Conservation (phyloP, 2,113 vertebrate genomes). For the Rhinolophus ferrumequinum region DNA sequence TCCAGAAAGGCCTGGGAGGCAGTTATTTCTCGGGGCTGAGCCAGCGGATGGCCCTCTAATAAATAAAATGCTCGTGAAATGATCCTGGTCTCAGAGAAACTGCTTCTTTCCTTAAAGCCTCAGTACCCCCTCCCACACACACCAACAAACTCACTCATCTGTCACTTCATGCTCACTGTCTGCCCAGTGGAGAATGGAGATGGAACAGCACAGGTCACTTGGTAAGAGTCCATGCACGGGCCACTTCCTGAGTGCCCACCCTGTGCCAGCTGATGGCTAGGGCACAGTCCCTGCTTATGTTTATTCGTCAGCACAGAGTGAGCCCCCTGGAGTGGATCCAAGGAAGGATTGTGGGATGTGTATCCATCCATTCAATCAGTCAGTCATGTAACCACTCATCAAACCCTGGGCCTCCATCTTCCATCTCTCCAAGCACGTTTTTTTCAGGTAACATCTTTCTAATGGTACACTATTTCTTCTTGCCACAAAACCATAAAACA, state of each 20-base stretch:
- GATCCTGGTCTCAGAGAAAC: neutral
- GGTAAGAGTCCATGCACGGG: too few relatives aligned
- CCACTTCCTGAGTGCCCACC: neutral
- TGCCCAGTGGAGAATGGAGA: neutral
- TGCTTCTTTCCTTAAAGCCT: neutral
- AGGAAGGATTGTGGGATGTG: fast-evolving
- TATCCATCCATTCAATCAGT: neutral
- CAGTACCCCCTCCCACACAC: neutral
- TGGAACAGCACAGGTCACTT: neutral
- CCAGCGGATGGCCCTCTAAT: too few relatives aligned
- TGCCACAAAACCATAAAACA: neutral
- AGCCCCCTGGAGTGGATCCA: neutral
- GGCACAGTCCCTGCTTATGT: neutral
- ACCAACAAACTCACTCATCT: neutral
- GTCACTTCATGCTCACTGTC: neutral
- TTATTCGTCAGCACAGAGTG: too few relatives aligned
- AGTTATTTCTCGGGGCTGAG: too few relatives aligned
- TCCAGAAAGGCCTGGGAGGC: neutral
- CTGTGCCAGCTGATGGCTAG: fast-evolving
- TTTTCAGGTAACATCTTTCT: neutral
- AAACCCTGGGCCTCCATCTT: neutral
- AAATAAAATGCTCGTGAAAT: slow-evolving; percentile 13
- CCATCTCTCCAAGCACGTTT: neutral
- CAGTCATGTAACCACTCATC: fast-evolving
- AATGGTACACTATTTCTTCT: neutral